Percentiles rank a stretch among this genome's conserved stretches.
phyloP scores from a whole-genome alignment of 2,797 vertebrate genomes.

The Lacerta bilineata region DNA sequence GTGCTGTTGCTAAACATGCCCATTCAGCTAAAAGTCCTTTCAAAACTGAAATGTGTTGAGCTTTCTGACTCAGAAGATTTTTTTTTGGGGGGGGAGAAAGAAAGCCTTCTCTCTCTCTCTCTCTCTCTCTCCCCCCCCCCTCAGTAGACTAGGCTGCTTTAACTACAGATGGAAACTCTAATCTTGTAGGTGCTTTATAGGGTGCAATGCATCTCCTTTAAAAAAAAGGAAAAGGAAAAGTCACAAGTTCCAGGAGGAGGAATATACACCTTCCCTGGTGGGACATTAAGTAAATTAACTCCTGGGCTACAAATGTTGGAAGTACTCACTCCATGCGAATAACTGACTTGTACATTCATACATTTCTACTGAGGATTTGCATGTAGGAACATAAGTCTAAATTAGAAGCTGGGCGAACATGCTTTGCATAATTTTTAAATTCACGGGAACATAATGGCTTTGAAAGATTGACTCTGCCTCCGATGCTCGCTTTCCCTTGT shows the following conservation, averaged over 20 bases:
- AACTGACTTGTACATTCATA: not conserved
- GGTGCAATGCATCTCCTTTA: constrained; percentile 65
- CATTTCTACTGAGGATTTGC: constrained; percentile 31
- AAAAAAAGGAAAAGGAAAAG: constrained; percentile 24
- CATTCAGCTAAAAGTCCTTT: constrained; percentile 61
- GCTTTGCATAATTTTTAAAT: constrained; percentile 19
- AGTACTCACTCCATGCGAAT: constrained; percentile 39
- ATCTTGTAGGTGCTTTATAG: constrained; percentile 73
- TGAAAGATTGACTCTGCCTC: constrained; percentile 37
- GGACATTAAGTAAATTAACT: constrained; percentile 66
- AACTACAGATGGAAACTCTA: constrained; percentile 53
- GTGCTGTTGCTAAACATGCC: constrained; percentile 41
- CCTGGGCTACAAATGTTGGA: constrained; percentile 55
- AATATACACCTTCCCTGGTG: constrained; percentile 33
- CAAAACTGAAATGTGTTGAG: constrained; percentile 64
- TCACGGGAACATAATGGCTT: constrained; percentile 31
- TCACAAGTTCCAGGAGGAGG: constrained; percentile 47
- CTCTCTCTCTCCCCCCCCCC: not conserved
- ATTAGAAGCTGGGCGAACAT: constrained; percentile 25
- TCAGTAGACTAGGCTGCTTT: constrained; percentile 48
- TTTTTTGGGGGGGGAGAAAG: constrained; percentile 2
- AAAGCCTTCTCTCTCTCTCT: too few species aligned
- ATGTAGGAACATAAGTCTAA: constrained; percentile 37
- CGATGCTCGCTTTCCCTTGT: constrained; percentile 24
- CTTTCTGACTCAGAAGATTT: constrained; percentile 18